These are phyloP conservation scores for Thryonomys swinderianus DNA, from an alignment of 2,113 vertebrate species.

Conservation along the genomic window DNA sequence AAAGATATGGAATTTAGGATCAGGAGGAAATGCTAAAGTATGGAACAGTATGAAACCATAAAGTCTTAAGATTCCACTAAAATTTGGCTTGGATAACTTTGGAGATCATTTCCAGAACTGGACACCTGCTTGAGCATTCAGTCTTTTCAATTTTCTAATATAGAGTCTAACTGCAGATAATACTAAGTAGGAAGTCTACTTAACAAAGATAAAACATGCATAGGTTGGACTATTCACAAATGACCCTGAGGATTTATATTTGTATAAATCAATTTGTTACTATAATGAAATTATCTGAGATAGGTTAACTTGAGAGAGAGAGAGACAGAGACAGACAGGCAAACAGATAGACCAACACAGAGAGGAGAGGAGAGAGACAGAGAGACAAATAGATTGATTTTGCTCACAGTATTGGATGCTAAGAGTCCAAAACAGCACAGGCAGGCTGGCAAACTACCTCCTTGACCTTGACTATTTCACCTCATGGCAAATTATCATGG, in stretches of 20 bases:
- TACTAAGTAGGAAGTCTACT: not conserved
- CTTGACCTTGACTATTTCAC: not conserved
- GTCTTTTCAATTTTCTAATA: not conserved
- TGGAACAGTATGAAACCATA: not conserved
- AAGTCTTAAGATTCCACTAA: slow-evolving; percentile 16
- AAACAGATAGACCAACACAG: not conserved
- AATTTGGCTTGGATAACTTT: not conserved
- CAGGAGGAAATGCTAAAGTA: not conserved
- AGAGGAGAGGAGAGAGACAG: not conserved
- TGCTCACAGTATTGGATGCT: not conserved
- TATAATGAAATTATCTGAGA: not conserved
- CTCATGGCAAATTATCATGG: not conserved
- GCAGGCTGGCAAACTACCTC: not conserved
- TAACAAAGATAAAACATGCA: slow-evolving; percentile 4
- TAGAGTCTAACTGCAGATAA: not conserved
- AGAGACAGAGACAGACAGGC: not conserved
- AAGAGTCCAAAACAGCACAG: not conserved
- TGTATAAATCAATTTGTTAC: not conserved
- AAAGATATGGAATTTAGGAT: not conserved
- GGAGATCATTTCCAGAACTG: not conserved
- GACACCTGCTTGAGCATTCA: not conserved
- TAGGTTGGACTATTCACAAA: not conserved
- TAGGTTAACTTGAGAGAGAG: not conserved
- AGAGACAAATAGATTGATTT: not conserved
- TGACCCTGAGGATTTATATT: slow-evolving; percentile 18